These are phyloP conservation scores for Morelia viridis DNA, from an alignment of 2,797 vertebrate species.

Conservation along the genomic window DNA sequence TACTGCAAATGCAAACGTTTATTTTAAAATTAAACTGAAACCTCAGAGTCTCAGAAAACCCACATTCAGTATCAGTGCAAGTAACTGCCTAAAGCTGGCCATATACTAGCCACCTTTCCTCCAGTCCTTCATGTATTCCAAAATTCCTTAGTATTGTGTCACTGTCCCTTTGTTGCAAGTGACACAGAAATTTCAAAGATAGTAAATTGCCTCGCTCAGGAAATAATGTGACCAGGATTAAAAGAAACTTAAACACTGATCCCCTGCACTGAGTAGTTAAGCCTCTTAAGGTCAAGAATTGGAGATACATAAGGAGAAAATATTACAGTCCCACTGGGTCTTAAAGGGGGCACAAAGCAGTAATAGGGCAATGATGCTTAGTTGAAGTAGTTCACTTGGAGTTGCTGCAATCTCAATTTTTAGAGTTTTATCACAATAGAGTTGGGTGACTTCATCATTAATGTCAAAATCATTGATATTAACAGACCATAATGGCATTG, in stretches of 20 bases:
- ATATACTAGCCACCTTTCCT: background rate
- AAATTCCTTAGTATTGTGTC: accelerated
- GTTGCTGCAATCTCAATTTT: background rate
- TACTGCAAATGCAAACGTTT: background rate
- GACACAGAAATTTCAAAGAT: slow-evolving; percentile 5
- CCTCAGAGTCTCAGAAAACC: background rate
- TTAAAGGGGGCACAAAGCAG: background rate
- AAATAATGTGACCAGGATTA: background rate
- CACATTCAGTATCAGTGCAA: background rate
- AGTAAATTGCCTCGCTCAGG: slow-evolving; percentile 4
- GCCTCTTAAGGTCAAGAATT: slow-evolving; percentile 15
- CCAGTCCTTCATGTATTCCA: accelerated
- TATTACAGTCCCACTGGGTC: slow-evolving; percentile 23
- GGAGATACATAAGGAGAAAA: slow-evolving; percentile 22
- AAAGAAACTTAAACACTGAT: slow-evolving; percentile 1
- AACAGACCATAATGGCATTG: background rate
- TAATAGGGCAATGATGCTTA: background rate
- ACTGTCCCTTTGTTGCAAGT: background rate
- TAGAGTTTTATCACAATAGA: background rate
- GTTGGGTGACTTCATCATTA: background rate
- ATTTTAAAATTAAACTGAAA: background rate
- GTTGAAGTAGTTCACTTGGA: background rate
- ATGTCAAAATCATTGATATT: background rate
- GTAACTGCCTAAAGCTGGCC: background rate
- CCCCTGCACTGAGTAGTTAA: slow-evolving; percentile 44